A percentile compares a stretch with the other conserved stretches of the same genome.
phyloP scores from a whole-genome alignment of 2,888 invertebrate genomes.

The Dasypogon diadema region DNA sequence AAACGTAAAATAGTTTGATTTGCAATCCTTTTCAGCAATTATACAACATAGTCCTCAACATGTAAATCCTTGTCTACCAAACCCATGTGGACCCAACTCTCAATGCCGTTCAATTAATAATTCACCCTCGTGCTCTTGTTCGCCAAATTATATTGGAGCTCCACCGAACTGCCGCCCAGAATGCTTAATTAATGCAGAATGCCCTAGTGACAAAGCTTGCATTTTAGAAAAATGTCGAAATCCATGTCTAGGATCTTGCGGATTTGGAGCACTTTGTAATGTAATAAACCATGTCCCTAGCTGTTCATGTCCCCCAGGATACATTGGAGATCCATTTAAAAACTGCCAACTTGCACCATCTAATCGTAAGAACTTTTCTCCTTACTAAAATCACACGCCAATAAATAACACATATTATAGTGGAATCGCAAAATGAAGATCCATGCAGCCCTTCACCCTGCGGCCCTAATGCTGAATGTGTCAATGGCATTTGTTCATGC shows the following conservation, averaged over 20 bases:
- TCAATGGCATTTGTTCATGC: constrained; percentile 76
- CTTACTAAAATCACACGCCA: too few species aligned
- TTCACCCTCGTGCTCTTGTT: constrained; percentile 88
- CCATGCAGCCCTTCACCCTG: constrained; percentile 63
- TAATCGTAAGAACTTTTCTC: constrained; percentile 68
- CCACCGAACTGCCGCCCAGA: constrained; percentile 83
- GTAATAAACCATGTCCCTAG: constrained; percentile 82
- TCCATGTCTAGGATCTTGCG: constrained; percentile 85
- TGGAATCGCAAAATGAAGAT: not conserved
- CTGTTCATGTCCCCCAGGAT: constrained; percentile 71
- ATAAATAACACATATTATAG: too few species aligned
- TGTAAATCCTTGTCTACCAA: constrained; percentile 82
- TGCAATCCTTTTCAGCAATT: too few species aligned
- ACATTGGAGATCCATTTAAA: constrained; percentile 75
- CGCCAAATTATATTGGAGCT: constrained; percentile 76
- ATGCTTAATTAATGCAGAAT: constrained; percentile 81
- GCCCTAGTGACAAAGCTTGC: constrained; percentile 79
- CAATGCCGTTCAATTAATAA: constrained; percentile 83
- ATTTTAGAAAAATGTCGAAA: constrained; percentile 81
- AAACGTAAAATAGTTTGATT: too few species aligned
- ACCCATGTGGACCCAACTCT: constrained; percentile 90
- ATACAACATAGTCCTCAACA: constrained; percentile 62
- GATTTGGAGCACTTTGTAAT: constrained; percentile 78
- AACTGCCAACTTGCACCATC: constrained; percentile 71
- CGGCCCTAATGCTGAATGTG: constrained; percentile 75